These are phyloP conservation scores for Heliothis virescens DNA, from an alignment of 1,140 invertebrate species.

Conservation along the genomic window DNA sequence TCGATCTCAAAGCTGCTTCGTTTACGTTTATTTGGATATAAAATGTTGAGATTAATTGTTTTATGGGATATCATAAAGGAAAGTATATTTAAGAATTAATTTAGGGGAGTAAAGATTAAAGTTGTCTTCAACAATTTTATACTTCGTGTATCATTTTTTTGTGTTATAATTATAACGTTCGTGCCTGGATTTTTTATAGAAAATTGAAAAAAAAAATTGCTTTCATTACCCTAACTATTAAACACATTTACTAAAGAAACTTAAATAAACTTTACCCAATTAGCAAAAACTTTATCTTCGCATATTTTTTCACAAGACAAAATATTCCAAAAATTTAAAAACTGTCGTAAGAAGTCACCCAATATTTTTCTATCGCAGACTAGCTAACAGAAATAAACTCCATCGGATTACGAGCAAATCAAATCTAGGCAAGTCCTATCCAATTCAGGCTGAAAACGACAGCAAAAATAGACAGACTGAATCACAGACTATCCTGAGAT, in stretches of 20 bases:
- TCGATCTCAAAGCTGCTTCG: constrained; percentile 13
- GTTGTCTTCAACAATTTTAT: too few relatives aligned
- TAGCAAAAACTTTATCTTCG: too few relatives aligned
- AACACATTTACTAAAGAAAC: too few relatives aligned
- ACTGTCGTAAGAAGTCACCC: background rate
- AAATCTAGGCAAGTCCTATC: constrained; percentile 15
- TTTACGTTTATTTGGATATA: background rate
- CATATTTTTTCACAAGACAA: too few relatives aligned
- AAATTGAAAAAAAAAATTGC: too few relatives aligned
- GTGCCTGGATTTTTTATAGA: too few relatives aligned
- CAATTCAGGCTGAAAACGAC: constrained; percentile 18
- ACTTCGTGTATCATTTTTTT: too few relatives aligned
- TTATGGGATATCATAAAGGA: too few relatives aligned
- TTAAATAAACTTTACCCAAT: too few relatives aligned
- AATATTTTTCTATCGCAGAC: background rate
- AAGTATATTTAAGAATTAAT: background rate
- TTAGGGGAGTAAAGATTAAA: too few relatives aligned
- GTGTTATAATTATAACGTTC: too few relatives aligned
- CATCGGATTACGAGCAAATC: constrained; percentile 29
- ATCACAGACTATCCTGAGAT: constrained; percentile 11
- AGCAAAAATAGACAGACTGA: constrained; percentile 26
- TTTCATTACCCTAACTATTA: too few relatives aligned
- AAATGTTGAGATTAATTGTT: constrained; percentile 25
- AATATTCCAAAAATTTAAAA: background rate
- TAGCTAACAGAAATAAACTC: constrained; percentile 17